Evolutionary conservation across 1,140 invertebrate genomes (phyloP), one percentile per base, ranked within the genome.

Genomic region (Drosophila bocki): DNA sequence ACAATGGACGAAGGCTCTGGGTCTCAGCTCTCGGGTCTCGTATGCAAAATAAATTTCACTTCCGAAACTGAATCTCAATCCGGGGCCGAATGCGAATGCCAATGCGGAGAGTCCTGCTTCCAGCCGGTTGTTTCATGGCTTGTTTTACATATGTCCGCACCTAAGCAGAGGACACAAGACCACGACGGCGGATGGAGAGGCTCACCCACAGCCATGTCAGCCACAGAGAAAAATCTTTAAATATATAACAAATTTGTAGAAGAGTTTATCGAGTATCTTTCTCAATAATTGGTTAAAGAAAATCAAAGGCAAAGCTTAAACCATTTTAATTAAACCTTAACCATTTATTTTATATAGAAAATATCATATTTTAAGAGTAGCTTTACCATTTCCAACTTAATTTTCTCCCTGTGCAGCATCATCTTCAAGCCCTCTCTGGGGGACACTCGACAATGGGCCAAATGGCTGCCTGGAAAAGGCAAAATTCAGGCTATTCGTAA

Each of bases 31-130:
- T 54, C 51, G 33, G 35, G 7, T 37, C 51, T 54, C 67, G 67
- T 91, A 92, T 91, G 86, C 86, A 92, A 91, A 91, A 91, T 91
- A 91, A 90, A 90, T 91, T 91, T 91, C 90, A 91, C 90, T 91
- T 91, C 90, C 90, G 82, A 91, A 91, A 82, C 87, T 81, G 82
- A 84, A 79, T 75, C 61, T 56, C 63, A 71, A 47, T 41, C 62
- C 39, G 62, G 45, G 44, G 41, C 65, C 37, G 42, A 44, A 68
- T 67, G 56, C 42, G 57, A 59, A 58, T 58, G 51, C 42, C 44
- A 33, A 32, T 35, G 35, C 19, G 29, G 50, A 51, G 61, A 35
- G 63, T 70, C 64, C 58, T 69, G 37, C 64, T 60, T 41, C 37
- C 78, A 79, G 75, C 63, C 77, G 47, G 65, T 76, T 87, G 83